Percentiles rank a stretch among this genome's conserved stretches.
Conservation (phyloP, 2,888 invertebrate genomes). For the Phytoseiulus persimilis region DNA sequence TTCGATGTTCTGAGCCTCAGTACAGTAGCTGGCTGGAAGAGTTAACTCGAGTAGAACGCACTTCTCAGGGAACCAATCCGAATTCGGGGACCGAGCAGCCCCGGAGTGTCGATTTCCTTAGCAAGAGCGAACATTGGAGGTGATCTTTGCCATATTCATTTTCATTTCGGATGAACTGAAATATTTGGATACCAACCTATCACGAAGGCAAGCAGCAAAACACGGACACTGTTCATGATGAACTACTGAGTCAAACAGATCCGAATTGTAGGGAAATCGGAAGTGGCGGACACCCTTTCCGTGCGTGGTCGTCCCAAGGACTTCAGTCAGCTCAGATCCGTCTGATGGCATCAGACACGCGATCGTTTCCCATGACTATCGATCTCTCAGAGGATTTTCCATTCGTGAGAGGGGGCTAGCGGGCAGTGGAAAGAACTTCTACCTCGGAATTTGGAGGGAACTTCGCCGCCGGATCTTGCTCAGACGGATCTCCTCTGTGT, state of each 20-base stretch:
- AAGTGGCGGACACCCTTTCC: background rate
- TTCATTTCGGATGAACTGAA: background rate
- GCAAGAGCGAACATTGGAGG: background rate
- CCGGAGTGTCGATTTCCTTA: background rate
- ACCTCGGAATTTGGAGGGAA: too few relatives aligned
- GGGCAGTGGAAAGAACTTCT: too few relatives aligned
- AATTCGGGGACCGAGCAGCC: too few relatives aligned
- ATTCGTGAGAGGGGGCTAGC: background rate
- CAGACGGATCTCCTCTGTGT: too few relatives aligned
- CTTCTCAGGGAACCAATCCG: too few relatives aligned
- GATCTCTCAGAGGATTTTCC: background rate
- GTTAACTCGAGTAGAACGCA: background rate
- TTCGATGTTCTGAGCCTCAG: background rate
- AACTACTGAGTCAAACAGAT: background rate
- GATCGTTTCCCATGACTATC: background rate
- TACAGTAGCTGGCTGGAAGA: background rate
- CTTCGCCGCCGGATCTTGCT: too few relatives aligned
- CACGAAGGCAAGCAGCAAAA: background rate
- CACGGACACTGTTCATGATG: background rate
- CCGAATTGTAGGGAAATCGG: background rate
- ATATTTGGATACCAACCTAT: background rate
- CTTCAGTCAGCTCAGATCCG: background rate
- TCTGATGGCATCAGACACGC: background rate
- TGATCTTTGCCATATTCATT: background rate
- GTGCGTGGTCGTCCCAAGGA: background rate